A percentile compares a stretch with the other conserved stretches of the same genome.
These are phyloP conservation scores for Chaenodraco wilsoni DNA, from an alignment of 2,797 vertebrate genomes.

Conservation along the genomic window DNA sequence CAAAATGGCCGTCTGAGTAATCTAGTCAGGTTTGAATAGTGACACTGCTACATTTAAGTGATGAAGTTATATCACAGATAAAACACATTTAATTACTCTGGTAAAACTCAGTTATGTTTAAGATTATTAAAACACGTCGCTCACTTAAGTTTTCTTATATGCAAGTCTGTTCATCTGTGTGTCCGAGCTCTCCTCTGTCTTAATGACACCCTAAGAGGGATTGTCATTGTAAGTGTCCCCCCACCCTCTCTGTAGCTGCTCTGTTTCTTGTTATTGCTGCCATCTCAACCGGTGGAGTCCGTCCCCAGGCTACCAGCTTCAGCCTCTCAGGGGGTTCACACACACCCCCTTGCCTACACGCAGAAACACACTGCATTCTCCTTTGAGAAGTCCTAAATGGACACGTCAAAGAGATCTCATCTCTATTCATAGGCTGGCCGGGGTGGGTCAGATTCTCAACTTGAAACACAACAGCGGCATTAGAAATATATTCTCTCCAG, in stretches of 20 bases:
- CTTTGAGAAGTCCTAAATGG: constrained; percentile 55
- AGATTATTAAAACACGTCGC: background rate
- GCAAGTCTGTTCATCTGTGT: constrained; percentile 8
- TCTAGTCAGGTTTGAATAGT: constrained; percentile 52
- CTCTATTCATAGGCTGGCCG: constrained; percentile 32
- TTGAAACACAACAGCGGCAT: constrained; percentile 35
- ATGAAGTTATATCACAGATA: constrained; percentile 2
- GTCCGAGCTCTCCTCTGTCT: constrained; percentile 17
- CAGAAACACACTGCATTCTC: constrained; percentile 14
- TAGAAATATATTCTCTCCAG: background rate
- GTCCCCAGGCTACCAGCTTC: constrained; percentile 55
- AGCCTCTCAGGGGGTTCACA: constrained; percentile 39
- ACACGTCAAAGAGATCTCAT: constrained; percentile 47
- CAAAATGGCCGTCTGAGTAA: constrained; percentile 74
- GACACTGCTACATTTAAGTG: constrained; percentile 49
- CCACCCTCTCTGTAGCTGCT: constrained; percentile 46
- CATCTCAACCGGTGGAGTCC: constrained; percentile 71
- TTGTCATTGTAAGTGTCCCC: constrained; percentile 42
- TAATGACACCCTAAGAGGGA: constrained; percentile 36
- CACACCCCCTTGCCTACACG: constrained; percentile 21
- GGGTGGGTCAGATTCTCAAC: constrained; percentile 39
- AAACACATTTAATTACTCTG: background rate
- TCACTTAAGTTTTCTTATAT: constrained; percentile 21
- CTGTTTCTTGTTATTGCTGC: constrained; percentile 53
- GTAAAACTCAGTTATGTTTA: background rate